phyloP scores from a whole-genome alignment of 2,888 invertebrate genomes.

The Nemurella pictetii region DNA sequence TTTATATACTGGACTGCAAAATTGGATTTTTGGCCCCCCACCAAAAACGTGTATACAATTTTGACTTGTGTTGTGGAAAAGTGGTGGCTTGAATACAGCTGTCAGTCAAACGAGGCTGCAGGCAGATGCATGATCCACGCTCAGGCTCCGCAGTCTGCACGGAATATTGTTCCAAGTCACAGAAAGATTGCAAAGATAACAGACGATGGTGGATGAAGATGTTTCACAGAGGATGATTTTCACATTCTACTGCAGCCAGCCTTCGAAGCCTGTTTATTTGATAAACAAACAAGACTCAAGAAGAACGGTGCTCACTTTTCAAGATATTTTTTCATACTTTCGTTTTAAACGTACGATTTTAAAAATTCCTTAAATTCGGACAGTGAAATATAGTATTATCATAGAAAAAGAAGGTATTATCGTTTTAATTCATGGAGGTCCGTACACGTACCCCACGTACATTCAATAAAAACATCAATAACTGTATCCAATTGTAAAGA shows the following conservation, averaged over 20 bases:
- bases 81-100: constrained; percentile 13
- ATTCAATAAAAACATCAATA: neutral
- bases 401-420: neutral
- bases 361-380: neutral
- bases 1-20: neutral
- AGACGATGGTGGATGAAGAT: constrained; percentile 12
- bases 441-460: too few relatives aligned
- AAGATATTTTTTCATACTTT: neutral
- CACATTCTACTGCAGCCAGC: neutral
- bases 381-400: neutral
- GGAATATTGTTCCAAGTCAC: constrained; percentile 15
- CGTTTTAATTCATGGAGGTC: neutral
- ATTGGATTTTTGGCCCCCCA: constrained; percentile 20
- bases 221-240: constrained; percentile 1
- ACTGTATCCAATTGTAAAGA: neutral
- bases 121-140: neutral
- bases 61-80: constrained; percentile 12
- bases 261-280: neutral
- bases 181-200: constrained; percentile 19
- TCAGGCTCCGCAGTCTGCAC: neutral
- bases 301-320: too few relatives aligned
- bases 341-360: neutral
- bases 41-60: constrained; percentile 22
- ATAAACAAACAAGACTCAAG: too few relatives aligned
- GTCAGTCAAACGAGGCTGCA: constrained; percentile 30